A percentile compares a stretch with the other conserved stretches of the same genome.
These are phyloP conservation scores for Poeciliopsis turneri DNA, from an alignment of 2,797 vertebrate genomes.

Conservation along the genomic window DNA sequence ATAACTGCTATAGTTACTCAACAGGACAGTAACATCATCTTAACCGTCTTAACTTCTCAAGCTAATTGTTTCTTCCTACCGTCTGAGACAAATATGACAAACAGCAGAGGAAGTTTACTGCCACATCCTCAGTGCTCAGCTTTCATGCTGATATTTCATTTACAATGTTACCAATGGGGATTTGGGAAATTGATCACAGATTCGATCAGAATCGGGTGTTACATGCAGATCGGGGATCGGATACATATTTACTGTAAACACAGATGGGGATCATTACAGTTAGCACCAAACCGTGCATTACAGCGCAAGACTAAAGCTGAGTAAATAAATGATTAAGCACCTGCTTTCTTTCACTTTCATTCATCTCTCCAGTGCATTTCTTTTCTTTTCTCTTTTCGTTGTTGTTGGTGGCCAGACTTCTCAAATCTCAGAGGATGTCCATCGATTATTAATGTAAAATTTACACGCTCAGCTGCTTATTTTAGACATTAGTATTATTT, in stretches of 20 bases:
- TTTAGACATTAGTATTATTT: not conserved
- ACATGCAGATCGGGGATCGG: too few relatives aligned
- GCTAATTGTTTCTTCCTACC: not conserved
- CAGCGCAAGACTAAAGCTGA: not conserved
- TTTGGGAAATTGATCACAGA: too few relatives aligned
- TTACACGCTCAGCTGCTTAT: too few relatives aligned
- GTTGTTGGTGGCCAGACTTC: not conserved
- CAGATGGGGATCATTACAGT: too few relatives aligned
- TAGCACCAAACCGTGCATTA: too few relatives aligned
- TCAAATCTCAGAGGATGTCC: too few relatives aligned
- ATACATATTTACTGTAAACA: too few relatives aligned
- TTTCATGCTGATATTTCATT: too few relatives aligned
- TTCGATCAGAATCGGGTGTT: too few relatives aligned
- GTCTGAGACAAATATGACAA: not conserved
- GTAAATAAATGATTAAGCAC: not conserved
- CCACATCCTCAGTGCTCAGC: not conserved
- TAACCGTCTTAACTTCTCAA: not conserved
- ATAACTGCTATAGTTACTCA: slow-evolving; percentile 21
- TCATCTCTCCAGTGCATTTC: not conserved
- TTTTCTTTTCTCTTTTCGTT: not conserved
- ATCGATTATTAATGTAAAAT: too few relatives aligned
- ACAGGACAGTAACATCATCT: not conserved
- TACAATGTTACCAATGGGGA: too few relatives aligned
- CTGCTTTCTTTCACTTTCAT: not conserved
- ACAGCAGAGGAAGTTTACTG: not conserved